Percentiles rank a stretch among this genome's conserved stretches.
These are phyloP conservation scores for Gracilinanus agilis DNA, from an alignment of 2,113 vertebrate genomes.

Conservation along the genomic window DNA sequence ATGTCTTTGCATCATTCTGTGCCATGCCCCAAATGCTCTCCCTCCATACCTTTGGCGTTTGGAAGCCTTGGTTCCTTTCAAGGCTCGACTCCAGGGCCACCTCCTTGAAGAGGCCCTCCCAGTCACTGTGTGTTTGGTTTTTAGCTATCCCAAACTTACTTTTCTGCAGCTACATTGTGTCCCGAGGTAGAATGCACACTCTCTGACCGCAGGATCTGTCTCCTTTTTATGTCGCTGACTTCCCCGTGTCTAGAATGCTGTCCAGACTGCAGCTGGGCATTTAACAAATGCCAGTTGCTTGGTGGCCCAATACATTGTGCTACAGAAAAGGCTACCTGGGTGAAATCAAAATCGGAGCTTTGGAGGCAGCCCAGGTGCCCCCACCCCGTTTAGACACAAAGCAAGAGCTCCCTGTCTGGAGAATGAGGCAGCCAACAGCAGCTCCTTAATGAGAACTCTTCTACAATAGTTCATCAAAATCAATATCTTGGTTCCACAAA, in stretches of 20 bases:
- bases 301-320: background rate
- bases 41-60: background rate
- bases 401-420: background rate
- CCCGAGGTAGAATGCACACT: background rate
- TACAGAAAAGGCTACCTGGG: background rate
- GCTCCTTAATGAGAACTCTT: background rate
- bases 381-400: background rate
- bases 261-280: background rate
- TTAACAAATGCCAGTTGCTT: background rate
- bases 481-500: background rate
- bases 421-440: background rate
- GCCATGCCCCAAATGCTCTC: background rate
- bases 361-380: background rate
- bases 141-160: background rate
- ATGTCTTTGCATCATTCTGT: background rate
- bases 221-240: no score
- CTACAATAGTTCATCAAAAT: background rate
- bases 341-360: background rate
- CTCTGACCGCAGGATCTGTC: background rate
- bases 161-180: background rate
- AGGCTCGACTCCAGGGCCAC: background rate
- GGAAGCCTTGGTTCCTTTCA: background rate
- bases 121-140: background rate
- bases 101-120: background rate
- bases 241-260: background rate